Percentiles rank a stretch among this genome's conserved stretches.
phyloP scores from a whole-genome alignment of 2,113 vertebrate species.

The Bubalus kerabau region DNA sequence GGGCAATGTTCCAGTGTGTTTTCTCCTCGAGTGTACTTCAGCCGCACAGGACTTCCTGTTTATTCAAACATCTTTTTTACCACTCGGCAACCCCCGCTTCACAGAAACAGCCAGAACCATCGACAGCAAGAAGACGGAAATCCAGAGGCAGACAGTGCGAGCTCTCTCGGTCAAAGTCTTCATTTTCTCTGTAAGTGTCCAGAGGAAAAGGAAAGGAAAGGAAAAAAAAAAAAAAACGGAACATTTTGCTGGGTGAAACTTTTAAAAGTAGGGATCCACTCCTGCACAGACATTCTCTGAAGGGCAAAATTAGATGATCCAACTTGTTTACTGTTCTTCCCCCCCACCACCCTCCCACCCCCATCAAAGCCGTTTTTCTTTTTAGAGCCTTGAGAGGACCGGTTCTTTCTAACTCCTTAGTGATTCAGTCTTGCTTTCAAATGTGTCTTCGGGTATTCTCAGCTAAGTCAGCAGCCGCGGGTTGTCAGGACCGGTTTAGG shows the following conservation, averaged over 20 bases:
- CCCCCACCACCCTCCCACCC: background rate
- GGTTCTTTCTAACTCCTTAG: background rate
- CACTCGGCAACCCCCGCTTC: constrained; percentile 87
- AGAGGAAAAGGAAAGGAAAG: background rate
- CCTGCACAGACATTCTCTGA: constrained; percentile 49
- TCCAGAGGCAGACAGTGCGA: constrained; percentile 79
- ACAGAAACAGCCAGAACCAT: constrained; percentile 88
- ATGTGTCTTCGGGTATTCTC: background rate
- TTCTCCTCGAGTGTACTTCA: constrained; percentile 87
- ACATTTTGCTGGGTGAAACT: constrained; percentile 74
- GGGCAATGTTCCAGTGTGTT: constrained; percentile 88
- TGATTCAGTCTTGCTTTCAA: background rate
- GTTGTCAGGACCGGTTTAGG: background rate
- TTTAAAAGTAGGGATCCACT: constrained; percentile 59
- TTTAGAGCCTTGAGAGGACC: background rate
- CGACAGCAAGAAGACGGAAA: constrained; percentile 81
- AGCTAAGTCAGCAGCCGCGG: background rate
- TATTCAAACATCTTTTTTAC: constrained; percentile 94
- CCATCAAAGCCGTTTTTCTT: constrained; percentile 31
- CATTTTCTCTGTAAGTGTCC: constrained; percentile 80
- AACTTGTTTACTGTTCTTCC: constrained; percentile 66
- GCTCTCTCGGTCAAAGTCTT: constrained; percentile 80
- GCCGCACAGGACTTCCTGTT: constrained; percentile 95
- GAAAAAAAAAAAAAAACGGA: background rate
- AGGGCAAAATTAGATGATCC: constrained; percentile 63